These are phyloP conservation scores for Globodera rostochiensis DNA, from an alignment of 1,140 invertebrate species.

Conservation along the genomic window DNA sequence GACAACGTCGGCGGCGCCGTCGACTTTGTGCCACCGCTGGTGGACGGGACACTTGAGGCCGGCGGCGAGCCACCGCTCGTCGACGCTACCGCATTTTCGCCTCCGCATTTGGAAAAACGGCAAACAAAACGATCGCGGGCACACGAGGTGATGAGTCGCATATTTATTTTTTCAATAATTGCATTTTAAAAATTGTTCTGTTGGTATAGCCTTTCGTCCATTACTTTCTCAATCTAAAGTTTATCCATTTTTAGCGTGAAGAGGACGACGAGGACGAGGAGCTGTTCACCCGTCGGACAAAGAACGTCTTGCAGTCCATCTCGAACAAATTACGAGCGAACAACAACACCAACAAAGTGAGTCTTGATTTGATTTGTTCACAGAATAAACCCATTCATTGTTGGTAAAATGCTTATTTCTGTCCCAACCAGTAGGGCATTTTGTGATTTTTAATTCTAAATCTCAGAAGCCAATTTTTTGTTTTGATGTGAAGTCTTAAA, in stretches of 20 bases:
- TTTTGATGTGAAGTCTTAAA: neutral
- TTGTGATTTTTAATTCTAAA: neutral
- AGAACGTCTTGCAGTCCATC: constrained; percentile 45
- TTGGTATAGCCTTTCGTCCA: too few relatives aligned
- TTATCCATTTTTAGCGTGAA: constrained; percentile 31
- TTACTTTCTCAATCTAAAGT: neutral
- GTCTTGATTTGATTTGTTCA: neutral
- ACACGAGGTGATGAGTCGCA: neutral
- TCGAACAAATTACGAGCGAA: constrained; percentile 32
- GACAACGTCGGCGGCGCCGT: neutral
- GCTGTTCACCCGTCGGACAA: constrained; percentile 51
- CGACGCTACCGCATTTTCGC: constrained; percentile 10
- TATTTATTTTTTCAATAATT: too few relatives aligned
- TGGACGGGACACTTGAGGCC: neutral
- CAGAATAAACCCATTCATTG: too few relatives aligned
- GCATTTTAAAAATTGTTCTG: too few relatives aligned
- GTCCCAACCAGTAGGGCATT: too few relatives aligned
- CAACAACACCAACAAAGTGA: constrained; percentile 44
- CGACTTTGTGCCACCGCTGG: neutral
- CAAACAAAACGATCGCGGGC: neutral
- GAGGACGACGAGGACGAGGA: constrained; percentile 53
- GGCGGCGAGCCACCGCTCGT: neutral
- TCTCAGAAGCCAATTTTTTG: constrained; percentile 2
- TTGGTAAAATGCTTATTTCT: too few relatives aligned
- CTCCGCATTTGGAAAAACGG: constrained; percentile 19